A percentile compares a stretch with the other conserved stretches of the same genome.
Evolutionary conservation across 2,888 invertebrate species (phyloP).

Genomic region (Phyllotreta cruciferae): DNA sequence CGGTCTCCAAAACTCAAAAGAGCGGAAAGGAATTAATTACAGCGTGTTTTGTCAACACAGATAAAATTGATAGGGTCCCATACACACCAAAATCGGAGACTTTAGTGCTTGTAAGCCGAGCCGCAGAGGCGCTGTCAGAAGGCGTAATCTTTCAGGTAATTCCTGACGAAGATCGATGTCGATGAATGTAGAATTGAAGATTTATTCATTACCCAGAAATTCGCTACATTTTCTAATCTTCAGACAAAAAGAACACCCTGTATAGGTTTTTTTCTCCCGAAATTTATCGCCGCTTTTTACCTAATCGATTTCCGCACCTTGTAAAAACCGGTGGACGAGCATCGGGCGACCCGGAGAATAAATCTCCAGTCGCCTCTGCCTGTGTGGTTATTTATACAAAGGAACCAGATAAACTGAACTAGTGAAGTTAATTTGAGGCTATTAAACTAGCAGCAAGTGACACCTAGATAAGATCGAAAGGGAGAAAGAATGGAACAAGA

Average conservation of each 20-base stretch:
- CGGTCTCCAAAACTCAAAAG: constrained; percentile 24
- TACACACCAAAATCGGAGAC: constrained; percentile 11
- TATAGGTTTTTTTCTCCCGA: background rate
- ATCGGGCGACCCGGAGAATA: constrained; percentile 1
- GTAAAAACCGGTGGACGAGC: background rate
- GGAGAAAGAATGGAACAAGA: constrained; percentile 1
- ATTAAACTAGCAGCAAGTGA: constrained; percentile 56
- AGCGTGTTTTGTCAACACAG: constrained; percentile 45
- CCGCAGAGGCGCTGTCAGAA: constrained; percentile 11
- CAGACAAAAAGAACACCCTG: constrained; percentile 6
- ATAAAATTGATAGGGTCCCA: constrained; percentile 40
- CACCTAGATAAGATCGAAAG: constrained; percentile 45
- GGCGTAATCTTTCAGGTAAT: constrained; percentile 1
- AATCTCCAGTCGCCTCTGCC: constrained; percentile 25
- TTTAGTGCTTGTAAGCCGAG: constrained; percentile 13
- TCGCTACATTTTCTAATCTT: too few relatives aligned
- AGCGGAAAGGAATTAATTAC: constrained; percentile 46
- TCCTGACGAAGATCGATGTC: background rate
- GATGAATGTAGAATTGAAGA: too few relatives aligned
- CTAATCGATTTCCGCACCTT: too few relatives aligned
- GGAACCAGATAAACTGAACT: constrained; percentile 50
- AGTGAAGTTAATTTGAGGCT: constrained; percentile 56
- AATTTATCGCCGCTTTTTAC: background rate
- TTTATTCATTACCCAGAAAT: too few relatives aligned
- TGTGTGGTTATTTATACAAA: constrained; percentile 43